Evolutionary conservation across 2,888 invertebrate genomes (phyloP), one percentile per base, ranked within the genome.

Genomic region (Gari tellinella): DNA sequence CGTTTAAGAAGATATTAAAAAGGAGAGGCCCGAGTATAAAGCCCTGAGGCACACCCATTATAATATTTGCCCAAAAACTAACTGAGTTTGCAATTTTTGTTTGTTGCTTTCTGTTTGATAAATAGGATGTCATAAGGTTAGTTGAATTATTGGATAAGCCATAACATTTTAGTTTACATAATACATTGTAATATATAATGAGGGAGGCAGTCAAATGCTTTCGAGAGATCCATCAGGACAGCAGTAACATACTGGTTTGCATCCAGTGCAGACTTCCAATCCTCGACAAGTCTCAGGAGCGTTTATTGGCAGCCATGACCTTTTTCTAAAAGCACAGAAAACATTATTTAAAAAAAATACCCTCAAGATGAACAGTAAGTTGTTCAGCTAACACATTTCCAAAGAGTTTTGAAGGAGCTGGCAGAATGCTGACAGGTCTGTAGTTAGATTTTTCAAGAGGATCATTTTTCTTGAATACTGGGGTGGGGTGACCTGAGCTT

Each of bases 51-150:
- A 31, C 31, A 7, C 31, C 43, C 31, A 7, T 10, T 4, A 19
- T 43, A 43, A 43, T 19, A 17, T 43, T 19, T 8, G 43, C 43
- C 43, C 43, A 43, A 14, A 5, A 17, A 43, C 43, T 43, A 19
- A 43, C 43, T 19, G 43, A 17, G n/a, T 43, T 19, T 8, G 7
- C 15, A 19, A 43, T 17, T 43, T 15, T 14, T 7, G 14, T 43
- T 43, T 43, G 43, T 43, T 43, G 43, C 43, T 43, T 43, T 43
- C 19, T 43, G n/a, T 43, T 15, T 17, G n/a, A 43, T 43, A 43
- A 14, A 43, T 43, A 43, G 15, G n/a, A 17, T 43, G 43, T 5
- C 19, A 43, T 8, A 43, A 43, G 43, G n/a, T 43, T 14, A 15
- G 14, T 43, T 43, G 43, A 43, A 19, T 19, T 8, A 5, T 43